Percentiles rank a stretch among this genome's conserved stretches.
Evolutionary conservation across 1,140 invertebrate species (phyloP).

Genomic region (Lordiphosa collinella): DNA sequence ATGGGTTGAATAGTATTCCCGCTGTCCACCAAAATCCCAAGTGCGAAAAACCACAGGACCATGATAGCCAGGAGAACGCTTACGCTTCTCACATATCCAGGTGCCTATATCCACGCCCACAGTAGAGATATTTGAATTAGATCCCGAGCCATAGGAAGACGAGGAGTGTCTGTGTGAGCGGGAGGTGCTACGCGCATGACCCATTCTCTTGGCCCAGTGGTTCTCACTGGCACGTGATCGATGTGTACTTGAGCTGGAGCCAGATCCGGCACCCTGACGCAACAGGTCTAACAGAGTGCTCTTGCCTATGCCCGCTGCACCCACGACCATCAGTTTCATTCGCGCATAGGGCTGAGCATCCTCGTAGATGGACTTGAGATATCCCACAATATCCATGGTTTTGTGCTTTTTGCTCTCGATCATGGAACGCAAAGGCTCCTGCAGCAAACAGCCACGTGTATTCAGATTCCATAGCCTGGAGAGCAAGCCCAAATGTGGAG

Average conservation of each 20-base stretch:
- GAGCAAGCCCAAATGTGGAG: conserved; percentile 96
- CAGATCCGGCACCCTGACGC: conserved; percentile 82
- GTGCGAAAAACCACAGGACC: conserved; percentile 97
- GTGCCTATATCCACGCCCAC: conserved; percentile 98
- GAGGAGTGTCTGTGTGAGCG: conserved; percentile 42
- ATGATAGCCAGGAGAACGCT: conserved; percentile 83
- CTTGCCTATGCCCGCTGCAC: conserved; percentile 94
- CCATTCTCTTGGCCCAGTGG: conserved; percentile 97
- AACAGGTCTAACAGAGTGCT: conserved; percentile 95
- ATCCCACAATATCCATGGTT: conserved; percentile 97
- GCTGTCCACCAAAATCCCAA: conserved; percentile 99
- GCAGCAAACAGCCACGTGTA: conserved; percentile 92
- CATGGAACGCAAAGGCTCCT: conserved; percentile 95
- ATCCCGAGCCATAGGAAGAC: neutral
- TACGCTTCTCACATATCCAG: conserved; percentile 93
- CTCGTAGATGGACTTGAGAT: conserved; percentile 93
- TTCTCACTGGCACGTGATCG: conserved; percentile 68
- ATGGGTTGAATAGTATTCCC: conserved; percentile 98
- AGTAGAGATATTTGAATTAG: conserved; percentile 89
- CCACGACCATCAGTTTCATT: conserved; percentile 99
- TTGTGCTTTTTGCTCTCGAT: conserved; percentile 96
- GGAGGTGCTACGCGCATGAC: conserved; percentile 84
- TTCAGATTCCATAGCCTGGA: conserved; percentile 97
- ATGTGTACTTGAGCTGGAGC: conserved; percentile 45
- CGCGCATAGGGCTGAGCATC: conserved; percentile 96